Evolutionary conservation across 2,888 invertebrate species (phyloP).

Genomic region (Chrysolina haemoptera): DNA sequence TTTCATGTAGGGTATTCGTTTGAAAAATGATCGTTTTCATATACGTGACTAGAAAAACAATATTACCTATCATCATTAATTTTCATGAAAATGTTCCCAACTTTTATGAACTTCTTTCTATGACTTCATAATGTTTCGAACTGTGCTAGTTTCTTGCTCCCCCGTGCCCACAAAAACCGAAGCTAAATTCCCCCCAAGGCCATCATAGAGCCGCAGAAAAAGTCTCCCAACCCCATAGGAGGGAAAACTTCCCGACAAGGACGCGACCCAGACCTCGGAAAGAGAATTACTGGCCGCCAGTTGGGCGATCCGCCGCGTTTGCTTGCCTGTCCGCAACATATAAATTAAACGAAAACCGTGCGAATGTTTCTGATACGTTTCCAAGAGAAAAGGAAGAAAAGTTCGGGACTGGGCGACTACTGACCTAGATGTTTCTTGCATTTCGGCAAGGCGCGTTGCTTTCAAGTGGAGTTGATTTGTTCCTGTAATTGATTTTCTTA

Average conservation of each 20-base stretch:
- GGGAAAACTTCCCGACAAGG: constrained; percentile 1
- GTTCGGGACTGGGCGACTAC: constrained; percentile 1
- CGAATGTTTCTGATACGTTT: constrained; percentile 21
- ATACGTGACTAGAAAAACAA: too few relatives aligned
- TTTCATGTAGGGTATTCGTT: too few relatives aligned
- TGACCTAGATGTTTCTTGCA: constrained; percentile 40
- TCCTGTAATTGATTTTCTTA: constrained; percentile 43
- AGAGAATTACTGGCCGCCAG: constrained; percentile 1
- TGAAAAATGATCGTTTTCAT: too few relatives aligned
- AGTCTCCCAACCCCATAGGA: background rate
- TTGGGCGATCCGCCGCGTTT: constrained; percentile 5
- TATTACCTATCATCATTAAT: too few relatives aligned
- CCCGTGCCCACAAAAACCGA: too few relatives aligned
- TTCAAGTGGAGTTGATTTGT: constrained; percentile 38
- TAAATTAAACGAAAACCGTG: constrained; percentile 20
- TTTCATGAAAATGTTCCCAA: too few relatives aligned
- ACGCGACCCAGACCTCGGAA: constrained; percentile 1
- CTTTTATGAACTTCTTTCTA: too few relatives aligned
- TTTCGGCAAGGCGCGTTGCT: constrained; percentile 34
- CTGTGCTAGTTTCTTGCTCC: too few relatives aligned
- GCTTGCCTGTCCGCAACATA: constrained; percentile 13
- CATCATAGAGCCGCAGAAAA: background rate
- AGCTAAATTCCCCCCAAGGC: background rate
- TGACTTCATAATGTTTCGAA: too few relatives aligned
- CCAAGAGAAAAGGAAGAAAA: constrained; percentile 15